A percentile compares a stretch with the other conserved stretches of the same genome.
phyloP scores from a whole-genome alignment of 2,797 vertebrate species.

The Tamandua tetradactyla region DNA sequence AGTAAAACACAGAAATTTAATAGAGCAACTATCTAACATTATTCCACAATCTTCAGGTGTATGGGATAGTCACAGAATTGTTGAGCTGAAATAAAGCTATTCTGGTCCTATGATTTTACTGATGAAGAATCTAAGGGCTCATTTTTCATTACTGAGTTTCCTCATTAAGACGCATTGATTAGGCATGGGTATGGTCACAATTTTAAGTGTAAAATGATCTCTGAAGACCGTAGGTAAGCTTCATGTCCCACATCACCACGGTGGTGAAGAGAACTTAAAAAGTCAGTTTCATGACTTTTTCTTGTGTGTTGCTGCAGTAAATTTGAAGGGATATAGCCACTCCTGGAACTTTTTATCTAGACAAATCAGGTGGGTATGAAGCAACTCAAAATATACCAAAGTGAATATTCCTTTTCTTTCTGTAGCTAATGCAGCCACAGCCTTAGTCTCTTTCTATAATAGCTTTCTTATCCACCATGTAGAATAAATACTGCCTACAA shows the following conservation, averaged over 20 bases:
- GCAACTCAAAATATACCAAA: neutral
- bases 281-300: neutral
- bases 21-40: neutral
- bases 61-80: neutral
- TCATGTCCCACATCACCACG: neutral
- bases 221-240: neutral
- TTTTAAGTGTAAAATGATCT: neutral
- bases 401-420: neutral
- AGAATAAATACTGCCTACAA: neutral
- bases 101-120: neutral
- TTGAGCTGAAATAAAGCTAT: neutral
- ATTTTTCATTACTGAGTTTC: conserved; percentile 41
- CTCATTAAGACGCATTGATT: neutral
- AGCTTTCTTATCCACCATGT: neutral
- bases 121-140: neutral
- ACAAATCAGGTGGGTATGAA: neutral
- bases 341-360: neutral
- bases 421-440: neutral
- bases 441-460: neutral
- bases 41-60: neutral
- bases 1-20: neutral
- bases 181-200: neutral
- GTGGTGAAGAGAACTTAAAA: neutral
- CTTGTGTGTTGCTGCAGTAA: neutral
- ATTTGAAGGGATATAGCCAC: neutral